A percentile compares a stretch with the other conserved stretches of the same genome.
phyloP scores from a whole-genome alignment of 1,140 invertebrate genomes.

The Drosophila jambulina region DNA sequence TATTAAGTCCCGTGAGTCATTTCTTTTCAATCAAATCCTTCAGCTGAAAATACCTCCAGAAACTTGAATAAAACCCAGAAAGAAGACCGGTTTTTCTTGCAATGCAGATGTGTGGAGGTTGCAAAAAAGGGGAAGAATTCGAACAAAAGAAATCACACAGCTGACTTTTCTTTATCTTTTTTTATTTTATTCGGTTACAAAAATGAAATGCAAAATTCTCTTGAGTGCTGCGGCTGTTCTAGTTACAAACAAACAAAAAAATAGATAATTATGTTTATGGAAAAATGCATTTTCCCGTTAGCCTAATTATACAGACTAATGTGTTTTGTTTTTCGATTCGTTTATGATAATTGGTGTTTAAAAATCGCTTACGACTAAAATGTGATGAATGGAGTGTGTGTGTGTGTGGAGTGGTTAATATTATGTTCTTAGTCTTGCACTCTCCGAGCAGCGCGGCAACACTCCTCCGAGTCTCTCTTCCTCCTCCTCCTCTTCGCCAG shows the following conservation, averaged over 20 bases:
- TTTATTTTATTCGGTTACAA: conserved; percentile 49
- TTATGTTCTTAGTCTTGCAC: conserved; percentile 64
- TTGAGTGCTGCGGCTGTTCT: conserved; percentile 47
- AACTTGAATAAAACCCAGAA: background rate
- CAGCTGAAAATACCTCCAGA: background rate
- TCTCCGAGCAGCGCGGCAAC: conserved; percentile 60
- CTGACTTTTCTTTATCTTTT: background rate
- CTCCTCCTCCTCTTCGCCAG: conserved; percentile 32
- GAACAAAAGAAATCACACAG: conserved; percentile 14
- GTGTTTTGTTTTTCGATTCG: conserved; percentile 2
- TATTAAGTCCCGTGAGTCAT: background rate
- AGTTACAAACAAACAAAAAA: conserved; percentile 50
- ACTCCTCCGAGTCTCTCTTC: conserved; percentile 24
- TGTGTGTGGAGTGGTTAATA: conserved; percentile 35
- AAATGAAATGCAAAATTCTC: conserved; percentile 60
- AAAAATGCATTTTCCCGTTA: conserved; percentile 38
- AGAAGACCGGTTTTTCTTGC: conserved; percentile 18
- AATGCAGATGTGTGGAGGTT: background rate
- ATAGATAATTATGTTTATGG: conserved; percentile 11
- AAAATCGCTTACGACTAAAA: conserved; percentile 60
- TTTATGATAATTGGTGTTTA: conserved; percentile 42
- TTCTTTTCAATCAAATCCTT: background rate
- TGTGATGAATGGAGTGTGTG: conserved; percentile 39
- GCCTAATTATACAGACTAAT: conserved; percentile 48
- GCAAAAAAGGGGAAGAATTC: background rate